phyloP scores from a whole-genome alignment of 2,113 vertebrate species.

The Myiozetetes cayanensis region DNA sequence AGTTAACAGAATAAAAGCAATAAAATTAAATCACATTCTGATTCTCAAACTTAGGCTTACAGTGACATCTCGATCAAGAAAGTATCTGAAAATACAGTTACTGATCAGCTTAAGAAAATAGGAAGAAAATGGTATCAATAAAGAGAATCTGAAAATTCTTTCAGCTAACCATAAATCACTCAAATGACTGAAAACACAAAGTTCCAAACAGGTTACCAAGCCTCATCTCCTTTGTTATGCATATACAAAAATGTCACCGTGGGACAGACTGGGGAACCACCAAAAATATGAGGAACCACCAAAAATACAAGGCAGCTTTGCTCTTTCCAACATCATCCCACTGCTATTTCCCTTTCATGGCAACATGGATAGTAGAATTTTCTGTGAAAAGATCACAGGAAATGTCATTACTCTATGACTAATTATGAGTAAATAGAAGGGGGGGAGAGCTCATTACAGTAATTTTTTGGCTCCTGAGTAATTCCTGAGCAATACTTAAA shows the following conservation, averaged over 20 bases:
- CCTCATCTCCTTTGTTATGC: neutral
- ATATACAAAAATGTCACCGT: neutral
- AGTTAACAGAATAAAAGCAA: neutral
- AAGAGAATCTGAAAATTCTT: neutral
- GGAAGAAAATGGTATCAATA: neutral
- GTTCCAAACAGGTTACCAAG: neutral
- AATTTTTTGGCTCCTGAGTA: neutral
- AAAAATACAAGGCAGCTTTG: neutral
- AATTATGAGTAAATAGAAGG: constrained; percentile 38
- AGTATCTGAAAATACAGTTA: neutral
- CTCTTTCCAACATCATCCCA: neutral
- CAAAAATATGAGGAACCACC: neutral
- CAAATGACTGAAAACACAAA: neutral
- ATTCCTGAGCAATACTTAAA: neutral
- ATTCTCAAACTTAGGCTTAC: neutral
- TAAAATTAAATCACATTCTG: neutral
- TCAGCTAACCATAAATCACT: neutral
- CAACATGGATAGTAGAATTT: neutral
- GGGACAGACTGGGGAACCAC: neutral
- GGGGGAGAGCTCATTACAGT: neutral
- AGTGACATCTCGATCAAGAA: neutral
- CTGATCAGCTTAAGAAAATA: neutral
- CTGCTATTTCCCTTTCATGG: constrained; percentile 5
- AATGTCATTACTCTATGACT: constrained; percentile 48
- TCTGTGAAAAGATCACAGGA: constrained; percentile 42